Evolutionary conservation across 2,888 invertebrate species (phyloP).

Genomic region (Drosophila nigricruria): DNA sequence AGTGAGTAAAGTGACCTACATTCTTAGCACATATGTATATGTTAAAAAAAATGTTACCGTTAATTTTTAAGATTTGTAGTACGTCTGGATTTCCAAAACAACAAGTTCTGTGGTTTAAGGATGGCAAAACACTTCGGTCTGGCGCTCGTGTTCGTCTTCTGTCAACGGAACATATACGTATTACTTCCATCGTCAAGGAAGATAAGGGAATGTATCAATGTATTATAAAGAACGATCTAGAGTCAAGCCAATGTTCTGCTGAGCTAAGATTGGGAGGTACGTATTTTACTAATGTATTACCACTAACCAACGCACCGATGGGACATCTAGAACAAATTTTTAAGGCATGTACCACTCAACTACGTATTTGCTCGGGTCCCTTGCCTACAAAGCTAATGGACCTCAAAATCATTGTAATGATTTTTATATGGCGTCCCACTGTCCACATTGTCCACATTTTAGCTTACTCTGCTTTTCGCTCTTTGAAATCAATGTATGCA

Average conservation of each 20-base stretch:
- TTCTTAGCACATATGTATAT: background rate
- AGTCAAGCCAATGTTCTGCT: constrained; percentile 92
- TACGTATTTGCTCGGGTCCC: no score
- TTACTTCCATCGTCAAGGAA: constrained; percentile 89
- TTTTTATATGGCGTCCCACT: no score
- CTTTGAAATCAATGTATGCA: no score
- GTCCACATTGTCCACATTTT: no score
- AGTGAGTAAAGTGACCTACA: constrained; percentile 85
- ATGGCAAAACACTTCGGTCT: constrained; percentile 88
- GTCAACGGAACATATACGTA: constrained; percentile 86
- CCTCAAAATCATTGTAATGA: no score
- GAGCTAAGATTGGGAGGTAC: constrained; percentile 92
- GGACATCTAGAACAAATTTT: background rate
- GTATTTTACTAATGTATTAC: constrained; percentile 47
- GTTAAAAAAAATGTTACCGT: constrained; percentile 2
- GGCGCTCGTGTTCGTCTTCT: constrained; percentile 87
- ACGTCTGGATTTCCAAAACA: constrained; percentile 93
- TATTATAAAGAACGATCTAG: constrained; percentile 92
- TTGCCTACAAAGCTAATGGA: no score
- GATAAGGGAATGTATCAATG: constrained; percentile 97
- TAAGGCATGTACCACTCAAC: no score
- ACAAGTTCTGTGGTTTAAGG: constrained; percentile 91
- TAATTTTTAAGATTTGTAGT: constrained; percentile 89
- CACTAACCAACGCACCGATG: background rate
- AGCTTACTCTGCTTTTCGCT: no score